Evolutionary conservation across 2,113 vertebrate species (phyloP), one percentile per base, ranked within the genome.

Genomic region (Lophochroa leadbeateri): DNA sequence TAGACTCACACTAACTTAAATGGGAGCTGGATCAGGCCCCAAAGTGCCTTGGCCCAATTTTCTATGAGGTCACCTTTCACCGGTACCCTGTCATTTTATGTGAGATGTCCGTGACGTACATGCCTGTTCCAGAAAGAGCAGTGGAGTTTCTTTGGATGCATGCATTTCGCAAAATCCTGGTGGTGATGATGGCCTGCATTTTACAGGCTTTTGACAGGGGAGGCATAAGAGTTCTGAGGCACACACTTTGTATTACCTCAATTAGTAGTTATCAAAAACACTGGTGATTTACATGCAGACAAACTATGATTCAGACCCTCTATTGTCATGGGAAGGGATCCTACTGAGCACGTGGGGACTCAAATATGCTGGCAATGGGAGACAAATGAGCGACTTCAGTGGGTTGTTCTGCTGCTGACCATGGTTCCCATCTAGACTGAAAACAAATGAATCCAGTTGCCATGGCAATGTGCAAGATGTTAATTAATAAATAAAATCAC

Each of bases 1-100:
- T 37, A 94, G 80, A 91, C 94, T 96, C 91, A 95, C 81, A 46
- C 80, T 72, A 86, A 92, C 90, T 96, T 93, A 94, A 95, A 94
- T 2, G 41, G 88, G 96, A 96, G 92, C 96, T 97, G 96, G 92
- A 97, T 94, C 94, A 97, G 96, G 96, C 92, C 94, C 95, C 96
- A 90, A 91, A 96, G 95, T 97, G 96, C 94, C 96, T 95, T 76
- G 94, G 90, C 86, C 94, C 94, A 96, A 57, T 97, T 95, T 95
- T 76, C 90, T 96, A n/a, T 63, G 95, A 96, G 95, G 95, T 96
- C 95, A 96, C 94, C 95, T 96, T 95, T 93, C 6, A 3, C 88
- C 1, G 1, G 72, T 78, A 96, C 47, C 75, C 79, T 94, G 77
- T 68, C 6, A 11, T 71, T 90, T n/a, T 11, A 60, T 71, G 60